Base-by-base conservation (phyloP, 2,113 vertebrate species). In the Eonycteris spelaea region DNA sequence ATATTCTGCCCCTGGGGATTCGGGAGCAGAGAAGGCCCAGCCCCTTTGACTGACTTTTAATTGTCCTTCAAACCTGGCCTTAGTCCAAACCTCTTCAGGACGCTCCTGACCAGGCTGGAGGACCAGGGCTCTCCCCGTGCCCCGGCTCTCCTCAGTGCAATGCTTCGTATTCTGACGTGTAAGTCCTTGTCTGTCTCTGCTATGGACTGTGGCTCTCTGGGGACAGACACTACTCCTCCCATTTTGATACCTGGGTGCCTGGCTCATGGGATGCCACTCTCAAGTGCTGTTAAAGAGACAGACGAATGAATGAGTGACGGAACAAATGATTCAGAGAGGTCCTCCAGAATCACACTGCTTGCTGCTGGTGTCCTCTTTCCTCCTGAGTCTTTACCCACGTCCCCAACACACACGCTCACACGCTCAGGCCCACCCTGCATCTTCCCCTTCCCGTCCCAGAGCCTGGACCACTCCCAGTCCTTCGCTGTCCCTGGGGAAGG, bases 351-450 rank as follows among this genome's bases (percentile, higher is more conserved):
- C n/a, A 4, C 3, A 16, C 26, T 22, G 4, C 35, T 79, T 18
- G 19, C 30, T 8, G 43, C 24, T 15, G 0, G 5, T 35, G 51
- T 92, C 51, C 28, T 38, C 30, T 24, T 35, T 38, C 59, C n/a
- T 45, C n/a, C 22, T 0, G 9, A 43, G 8, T 55, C 73, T 43
- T 79, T 30, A 18, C 1, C 7, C 38, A 3, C 30, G 0, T 1
- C 15, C 2, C 21, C 33, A 24, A 51, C 51, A 51, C 51, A 16
- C 51, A 51, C 48, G 15, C 48, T 51, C 51, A 16, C 51, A 5
- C 15, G 51, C 51, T 7, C 40, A 33, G 35, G 59, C 71, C 35
- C 19, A 16, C 43, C 70, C 38, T 21, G 11, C 6, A 7, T 28
- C 51, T 53, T 61, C 12, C 48, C 61, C 24, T 9, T 30, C 19